A percentile compares a stretch with the other conserved stretches of the same genome.
These are phyloP conservation scores for Anas platyrhynchos DNA, from an alignment of 2,113 vertebrate genomes.

Conservation along the genomic window DNA sequence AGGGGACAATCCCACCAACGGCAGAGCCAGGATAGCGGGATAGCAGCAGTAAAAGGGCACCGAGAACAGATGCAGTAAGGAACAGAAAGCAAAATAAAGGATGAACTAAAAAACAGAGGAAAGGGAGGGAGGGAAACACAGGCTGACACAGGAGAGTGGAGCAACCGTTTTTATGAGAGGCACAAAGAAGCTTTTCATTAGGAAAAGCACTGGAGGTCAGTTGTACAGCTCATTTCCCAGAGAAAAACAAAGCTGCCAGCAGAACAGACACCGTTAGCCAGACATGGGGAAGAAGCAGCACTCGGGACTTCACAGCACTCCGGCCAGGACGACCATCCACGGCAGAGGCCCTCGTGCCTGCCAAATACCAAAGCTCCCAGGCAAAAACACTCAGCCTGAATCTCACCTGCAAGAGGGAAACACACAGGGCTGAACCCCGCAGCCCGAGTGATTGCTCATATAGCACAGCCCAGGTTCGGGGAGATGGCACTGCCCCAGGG, in stretches of 20 bases:
- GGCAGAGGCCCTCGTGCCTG: fast-evolving
- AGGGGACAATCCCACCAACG: background rate
- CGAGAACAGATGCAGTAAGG: background rate
- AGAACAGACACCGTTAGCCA: background rate
- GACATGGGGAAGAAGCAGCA: background rate
- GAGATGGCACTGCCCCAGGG: background rate
- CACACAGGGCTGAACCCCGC: background rate
- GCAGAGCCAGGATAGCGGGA: background rate
- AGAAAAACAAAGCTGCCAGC: background rate
- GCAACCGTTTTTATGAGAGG: background rate
- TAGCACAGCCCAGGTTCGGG: background rate
- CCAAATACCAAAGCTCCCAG: background rate
- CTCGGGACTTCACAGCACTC: background rate
- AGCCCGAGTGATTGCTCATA: background rate
- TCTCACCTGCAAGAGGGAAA: background rate
- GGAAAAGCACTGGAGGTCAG: background rate
- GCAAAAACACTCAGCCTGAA: background rate
- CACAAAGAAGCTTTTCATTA: conserved; percentile 60
- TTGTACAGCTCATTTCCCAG: background rate
- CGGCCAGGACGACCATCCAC: fast-evolving
- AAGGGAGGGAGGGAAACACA: background rate
- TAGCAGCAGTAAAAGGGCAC: background rate
- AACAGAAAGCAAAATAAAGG: background rate
- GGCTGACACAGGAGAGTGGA: background rate
- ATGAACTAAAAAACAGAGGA: background rate